Conservation (phyloP, 2,888 invertebrate genomes). For the Trypoxylon attenuatum region DNA sequence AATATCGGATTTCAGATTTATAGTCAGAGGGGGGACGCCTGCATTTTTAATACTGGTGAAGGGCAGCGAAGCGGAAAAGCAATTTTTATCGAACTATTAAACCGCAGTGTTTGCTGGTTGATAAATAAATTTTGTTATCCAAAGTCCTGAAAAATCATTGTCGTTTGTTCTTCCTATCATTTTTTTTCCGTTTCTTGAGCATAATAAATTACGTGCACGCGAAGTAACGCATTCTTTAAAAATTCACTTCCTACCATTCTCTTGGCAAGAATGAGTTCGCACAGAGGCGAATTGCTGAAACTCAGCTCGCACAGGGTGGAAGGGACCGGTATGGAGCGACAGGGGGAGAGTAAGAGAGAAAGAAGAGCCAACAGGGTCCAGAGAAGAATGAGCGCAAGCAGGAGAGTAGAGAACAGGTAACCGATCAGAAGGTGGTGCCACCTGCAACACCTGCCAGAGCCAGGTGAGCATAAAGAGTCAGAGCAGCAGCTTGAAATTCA, state of each 20-base stretch:
- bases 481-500: conserved; percentile 50
- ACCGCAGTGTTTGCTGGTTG: background rate
- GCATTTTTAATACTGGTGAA: conserved; percentile 80
- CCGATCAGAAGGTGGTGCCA: conserved; percentile 48
- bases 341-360: conserved; percentile 6
- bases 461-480: conserved; percentile 57
- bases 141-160: background rate
- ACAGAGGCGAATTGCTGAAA: too few species aligned
- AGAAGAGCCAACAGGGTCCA: background rate
- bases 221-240: background rate
- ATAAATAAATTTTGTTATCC: conserved; percentile 12
- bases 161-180: background rate
- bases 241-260: too few species aligned
- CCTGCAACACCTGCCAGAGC: conserved; percentile 51
- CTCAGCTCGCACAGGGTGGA: background rate
- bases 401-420: conserved; percentile 1
- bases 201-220: too few species aligned
- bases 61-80: conserved; percentile 77
- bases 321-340: background rate
- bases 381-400: conserved; percentile 13
- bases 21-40: conserved; percentile 81
- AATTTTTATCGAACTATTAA: conserved; percentile 77
- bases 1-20: conserved; percentile 74
- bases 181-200: background rate
- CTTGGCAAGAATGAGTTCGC: too few species aligned